phyloP scores from a whole-genome alignment of 1,140 invertebrate species.

The Aphelinus atriplicis region DNA sequence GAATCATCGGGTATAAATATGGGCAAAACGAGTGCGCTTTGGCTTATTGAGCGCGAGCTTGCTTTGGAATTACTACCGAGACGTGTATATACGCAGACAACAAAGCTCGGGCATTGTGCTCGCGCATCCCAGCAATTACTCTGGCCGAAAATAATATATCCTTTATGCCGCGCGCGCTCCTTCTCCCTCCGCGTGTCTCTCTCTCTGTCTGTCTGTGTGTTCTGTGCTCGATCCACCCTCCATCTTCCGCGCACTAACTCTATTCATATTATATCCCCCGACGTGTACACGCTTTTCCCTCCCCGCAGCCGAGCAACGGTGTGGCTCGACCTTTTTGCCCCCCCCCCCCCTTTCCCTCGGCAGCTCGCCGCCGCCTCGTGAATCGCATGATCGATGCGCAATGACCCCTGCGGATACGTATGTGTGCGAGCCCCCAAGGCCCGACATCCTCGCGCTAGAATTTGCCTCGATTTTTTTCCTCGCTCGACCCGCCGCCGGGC shows the following conservation, averaged over 20 bases:
- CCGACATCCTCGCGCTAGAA: no score
- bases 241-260: slow-evolving; percentile 25
- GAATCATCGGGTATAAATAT: no score
- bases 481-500: not conserved
- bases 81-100: no score
- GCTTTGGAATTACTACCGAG: no score
- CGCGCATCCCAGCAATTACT: slow-evolving; percentile 21
- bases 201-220: not conserved
- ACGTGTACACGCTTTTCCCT: slow-evolving; percentile 13
- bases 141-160: slow-evolving; percentile 27
- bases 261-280: slow-evolving; percentile 31
- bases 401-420: slow-evolving; percentile 29
- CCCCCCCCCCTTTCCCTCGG: not conserved
- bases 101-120: slow-evolving; percentile 6
- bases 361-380: slow-evolving; percentile 5
- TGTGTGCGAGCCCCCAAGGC: not conserved
- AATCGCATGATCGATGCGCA: slow-evolving; percentile 39
- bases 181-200: slow-evolving; percentile 1
- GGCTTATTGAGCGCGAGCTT: no score
- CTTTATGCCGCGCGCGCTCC: slow-evolving; percentile 11
- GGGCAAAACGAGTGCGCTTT: no score
- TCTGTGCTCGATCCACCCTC: slow-evolving; percentile 4
- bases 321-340: not conserved
- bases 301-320: no score
- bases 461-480: no score